Evolutionary conservation across 2,888 invertebrate species (phyloP).

Genomic region (Campaea margaritaria): DNA sequence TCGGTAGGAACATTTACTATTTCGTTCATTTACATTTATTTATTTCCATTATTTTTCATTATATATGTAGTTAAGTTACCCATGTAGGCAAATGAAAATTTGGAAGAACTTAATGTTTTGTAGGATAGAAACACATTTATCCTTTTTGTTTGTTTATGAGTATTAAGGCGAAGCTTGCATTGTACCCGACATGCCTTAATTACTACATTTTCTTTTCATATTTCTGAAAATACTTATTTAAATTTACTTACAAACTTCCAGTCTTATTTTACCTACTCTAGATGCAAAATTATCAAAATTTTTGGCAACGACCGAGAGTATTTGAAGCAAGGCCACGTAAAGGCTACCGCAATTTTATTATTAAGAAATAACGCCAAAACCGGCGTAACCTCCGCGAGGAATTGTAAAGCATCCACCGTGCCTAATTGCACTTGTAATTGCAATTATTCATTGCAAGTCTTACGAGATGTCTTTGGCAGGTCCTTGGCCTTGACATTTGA

Average conservation of each 20-base stretch:
- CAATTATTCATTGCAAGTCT: background rate
- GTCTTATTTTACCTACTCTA: background rate
- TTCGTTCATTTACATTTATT: too few species aligned
- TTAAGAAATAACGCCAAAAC: slow-evolving; percentile 49
- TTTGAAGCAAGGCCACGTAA: slow-evolving; percentile 48
- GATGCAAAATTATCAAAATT: slow-evolving; percentile 33
- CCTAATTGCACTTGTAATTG: slow-evolving; percentile 31
- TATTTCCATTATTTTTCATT: too few species aligned
- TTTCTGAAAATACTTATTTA: too few species aligned
- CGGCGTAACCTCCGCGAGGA: slow-evolving; percentile 31
- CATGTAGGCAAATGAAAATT: too few species aligned
- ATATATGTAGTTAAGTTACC: too few species aligned
- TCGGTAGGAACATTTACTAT: too few species aligned
- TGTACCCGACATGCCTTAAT: too few species aligned
- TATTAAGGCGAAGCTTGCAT: too few species aligned
- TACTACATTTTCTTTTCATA: too few species aligned
- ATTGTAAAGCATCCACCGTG: slow-evolving; percentile 36
- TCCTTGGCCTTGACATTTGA: slow-evolving; percentile 17
- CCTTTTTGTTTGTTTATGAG: too few species aligned
- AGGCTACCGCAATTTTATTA: slow-evolving; percentile 44
- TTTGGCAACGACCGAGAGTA: slow-evolving; percentile 36
- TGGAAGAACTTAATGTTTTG: too few species aligned
- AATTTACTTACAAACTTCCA: background rate
- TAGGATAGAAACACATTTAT: too few species aligned
- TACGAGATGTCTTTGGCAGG: slow-evolving; percentile 7